Evolutionary conservation across 2,113 vertebrate genomes (phyloP), one percentile per base, ranked within the genome.

Genomic region (Leucopsar rothschildi): DNA sequence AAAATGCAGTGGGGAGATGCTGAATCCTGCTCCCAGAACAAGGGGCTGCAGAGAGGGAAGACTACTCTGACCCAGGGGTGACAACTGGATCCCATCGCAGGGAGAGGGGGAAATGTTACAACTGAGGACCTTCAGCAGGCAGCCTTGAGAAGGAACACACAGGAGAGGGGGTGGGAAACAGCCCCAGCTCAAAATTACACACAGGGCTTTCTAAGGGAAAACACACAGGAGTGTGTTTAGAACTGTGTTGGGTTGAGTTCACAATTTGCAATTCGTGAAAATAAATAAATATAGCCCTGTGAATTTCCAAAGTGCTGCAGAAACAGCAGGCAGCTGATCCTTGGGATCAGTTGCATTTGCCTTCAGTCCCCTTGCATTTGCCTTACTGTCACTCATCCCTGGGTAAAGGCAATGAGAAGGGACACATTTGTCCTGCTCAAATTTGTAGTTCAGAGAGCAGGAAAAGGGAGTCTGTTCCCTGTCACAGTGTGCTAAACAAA

Each of bases 71-170:
- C 24, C 49, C 20, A 5, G 0, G 8, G 14, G 23, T 39, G 35
- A 63, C 23, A 81, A 17, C 17, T 6, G 14, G 91, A 70, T 50
- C n/a, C 24, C 42, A 35, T n/a, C 0, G 0, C 29, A 50, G 56
- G 19, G 57, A 47, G 0, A 52, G 29, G 33, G 69, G 53, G 29
- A 68, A 29, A 39, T 39, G 37, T n/a, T 53, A 9, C 59, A 27
- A 1, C 4, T 0, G 1, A 77, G 49, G 53, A 23, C 15, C 22
- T 40, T 86, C 33, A 49, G 23, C 14, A 28, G 59, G 29, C 44
- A 70, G 44, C 39, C 33, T 15, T 57, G 45, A 37, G 33, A 33
- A 75, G 59, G 31, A 35, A 5, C 19, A 14, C 27, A 66, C 42
- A 63, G 29, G 8, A 55, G 42, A 68, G 45, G 45, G 56, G 86